Conservation (phyloP, 2,113 vertebrate species). For the Carollia perspicillata region DNA sequence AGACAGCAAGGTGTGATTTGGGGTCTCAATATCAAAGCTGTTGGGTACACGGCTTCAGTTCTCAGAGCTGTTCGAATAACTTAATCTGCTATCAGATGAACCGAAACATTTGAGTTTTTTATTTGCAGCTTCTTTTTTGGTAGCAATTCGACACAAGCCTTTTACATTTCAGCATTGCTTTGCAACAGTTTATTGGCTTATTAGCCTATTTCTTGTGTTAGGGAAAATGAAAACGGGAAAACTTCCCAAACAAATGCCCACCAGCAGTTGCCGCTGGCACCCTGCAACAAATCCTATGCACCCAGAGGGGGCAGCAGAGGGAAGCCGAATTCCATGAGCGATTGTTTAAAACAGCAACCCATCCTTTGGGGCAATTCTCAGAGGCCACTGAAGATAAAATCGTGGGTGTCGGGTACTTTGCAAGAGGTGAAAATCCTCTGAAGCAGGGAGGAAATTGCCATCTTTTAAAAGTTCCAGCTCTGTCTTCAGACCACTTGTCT, state of each 20-base stretch:
- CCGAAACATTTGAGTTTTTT: not conserved
- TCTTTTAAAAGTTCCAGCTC: constrained; percentile 11
- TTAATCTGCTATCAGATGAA: not conserved
- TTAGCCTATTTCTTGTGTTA: not conserved
- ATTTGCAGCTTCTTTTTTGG: not conserved
- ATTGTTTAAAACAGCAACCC: not conserved
- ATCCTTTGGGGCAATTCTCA: not conserved
- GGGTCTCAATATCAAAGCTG: not conserved
- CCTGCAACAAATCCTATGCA: constrained; percentile 12
- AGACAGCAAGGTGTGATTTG: not conserved
- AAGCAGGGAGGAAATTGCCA: constrained; percentile 11
- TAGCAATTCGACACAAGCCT: not conserved
- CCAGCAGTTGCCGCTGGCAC: not conserved
- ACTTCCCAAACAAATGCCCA: not conserved
- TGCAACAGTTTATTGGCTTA: not conserved
- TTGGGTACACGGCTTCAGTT: not conserved
- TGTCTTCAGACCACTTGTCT: constrained; percentile 42
- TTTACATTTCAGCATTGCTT: not conserved
- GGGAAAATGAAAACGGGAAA: not conserved
- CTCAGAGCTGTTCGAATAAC: not conserved
- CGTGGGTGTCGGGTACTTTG: not conserved
- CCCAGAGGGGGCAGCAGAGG: constrained; percentile 56
- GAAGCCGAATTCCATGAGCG: not conserved
- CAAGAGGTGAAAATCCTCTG: constrained; percentile 41
- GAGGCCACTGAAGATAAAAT: constrained; percentile 27